Base-by-base conservation (phyloP, 2,888 invertebrate genomes). In the Taphrorychus bicolor region DNA sequence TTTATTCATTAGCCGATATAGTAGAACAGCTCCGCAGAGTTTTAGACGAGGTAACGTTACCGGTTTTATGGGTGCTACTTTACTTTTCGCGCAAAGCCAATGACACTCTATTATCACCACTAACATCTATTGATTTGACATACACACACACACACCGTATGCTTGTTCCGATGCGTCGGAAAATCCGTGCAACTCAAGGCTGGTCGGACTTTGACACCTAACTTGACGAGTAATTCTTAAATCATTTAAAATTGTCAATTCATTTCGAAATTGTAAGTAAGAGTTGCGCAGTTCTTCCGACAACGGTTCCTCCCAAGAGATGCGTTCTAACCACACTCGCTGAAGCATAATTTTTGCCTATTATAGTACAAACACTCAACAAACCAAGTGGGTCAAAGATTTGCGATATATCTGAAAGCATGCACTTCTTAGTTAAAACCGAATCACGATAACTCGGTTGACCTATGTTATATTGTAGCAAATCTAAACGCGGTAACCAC, bases 181-280 rank as follows among this genome's bases (percentile, higher is more conserved):
- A 60, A 73, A 74, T 5, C 69, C 71, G 45, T 75, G 73, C 5
- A 75, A 16, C 53, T 73, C 68, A 17, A 70, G 59, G 18, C 4
- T 5, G 18, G 54, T 7, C 9, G 45, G 52, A 17, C 62, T 32
- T 11, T 32, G 19, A 40, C 58, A 61, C 0, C 32, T 49, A 18
- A 61, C 32, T 24, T 66, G 57, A 17, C 71, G 59, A 14, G 42
- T 56, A 42, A 72, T 64, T 18, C 59, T 53, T 19, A 68, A 49
- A 11, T 63, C 0, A 52, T 71, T 68, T 24, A 71, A 53, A 53
- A 21, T 19, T 23, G 19, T 1, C 49, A 71, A 63, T 2, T 45
- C 14, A 5, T 32, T 9, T 7, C 32, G 9, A 32, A 32, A 32
- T 7, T 32, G 5, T 5, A 5, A 32, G 5, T 9, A 32, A 5